Conservation (phyloP, 37 sponge, comb jelly and placozoan genomes). For the Beroe ovata region DNA sequence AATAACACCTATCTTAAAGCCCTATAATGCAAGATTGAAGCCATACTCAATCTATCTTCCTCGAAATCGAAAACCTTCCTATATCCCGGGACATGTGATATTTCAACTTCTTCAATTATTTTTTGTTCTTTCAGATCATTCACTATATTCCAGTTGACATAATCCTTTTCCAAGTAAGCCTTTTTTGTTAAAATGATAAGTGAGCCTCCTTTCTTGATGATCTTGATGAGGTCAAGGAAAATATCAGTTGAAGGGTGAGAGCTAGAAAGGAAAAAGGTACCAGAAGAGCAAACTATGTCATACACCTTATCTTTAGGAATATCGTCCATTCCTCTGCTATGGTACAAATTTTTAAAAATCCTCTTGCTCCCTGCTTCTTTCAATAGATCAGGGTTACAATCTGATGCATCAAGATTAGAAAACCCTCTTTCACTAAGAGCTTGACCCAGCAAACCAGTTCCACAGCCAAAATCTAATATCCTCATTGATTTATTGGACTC, state of each 20-base stretch:
- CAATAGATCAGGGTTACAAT: background rate
- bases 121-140: slow-evolving; percentile 8
- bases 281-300: slow-evolving; percentile 33
- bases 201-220: background rate
- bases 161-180: slow-evolving; percentile 17
- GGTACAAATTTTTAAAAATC: slow-evolving; percentile 4
- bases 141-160: background rate
- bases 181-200: slow-evolving; percentile 36
- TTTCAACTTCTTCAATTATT: slow-evolving; percentile 26
- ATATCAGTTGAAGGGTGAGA: slow-evolving; percentile 18
- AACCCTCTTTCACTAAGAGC: background rate
- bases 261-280: slow-evolving; percentile 28
- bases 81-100: background rate
- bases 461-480: slow-evolving; percentile 39
- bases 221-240: background rate
- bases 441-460: slow-evolving; percentile 35
- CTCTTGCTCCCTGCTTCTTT: background rate
- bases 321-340: background rate
- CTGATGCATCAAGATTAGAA: background rate
- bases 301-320: background rate
- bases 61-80: slow-evolving; percentile 26
- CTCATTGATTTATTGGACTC: background rate
- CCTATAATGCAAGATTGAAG: slow-evolving; percentile 9
- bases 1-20: too few species aligned
- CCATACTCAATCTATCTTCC: slow-evolving; percentile 40